These are phyloP conservation scores for Amphibalanus amphitrite DNA, from an alignment of 1,140 invertebrate genomes.

Conservation along the genomic window DNA sequence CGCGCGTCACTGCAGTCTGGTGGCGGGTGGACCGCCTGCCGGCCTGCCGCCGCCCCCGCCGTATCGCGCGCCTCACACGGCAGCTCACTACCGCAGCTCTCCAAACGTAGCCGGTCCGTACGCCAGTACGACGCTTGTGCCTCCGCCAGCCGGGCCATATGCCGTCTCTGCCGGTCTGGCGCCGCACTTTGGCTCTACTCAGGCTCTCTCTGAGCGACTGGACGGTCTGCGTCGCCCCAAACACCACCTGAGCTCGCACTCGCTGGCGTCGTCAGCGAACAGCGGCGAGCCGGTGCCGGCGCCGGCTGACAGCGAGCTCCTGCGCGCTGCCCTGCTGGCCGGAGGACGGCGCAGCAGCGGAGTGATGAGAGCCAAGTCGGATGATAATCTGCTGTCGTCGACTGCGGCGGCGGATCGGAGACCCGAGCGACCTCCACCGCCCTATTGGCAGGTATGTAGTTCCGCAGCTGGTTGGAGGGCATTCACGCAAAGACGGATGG, in stretches of 20 bases:
- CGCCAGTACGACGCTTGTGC: not conserved
- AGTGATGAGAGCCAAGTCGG: not conserved
- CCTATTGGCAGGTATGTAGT: not conserved
- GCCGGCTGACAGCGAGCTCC: not conserved
- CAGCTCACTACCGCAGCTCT: not conserved
- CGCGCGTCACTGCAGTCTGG: slow-evolving; percentile 45
- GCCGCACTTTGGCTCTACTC: not conserved
- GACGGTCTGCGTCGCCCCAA: not conserved
- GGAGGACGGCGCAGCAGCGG: too few relatives aligned
- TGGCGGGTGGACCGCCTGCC: slow-evolving; percentile 30
- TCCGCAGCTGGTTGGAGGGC: too few relatives aligned
- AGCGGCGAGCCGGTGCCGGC: not conserved
- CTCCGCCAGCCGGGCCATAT: too few relatives aligned
- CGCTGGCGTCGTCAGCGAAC: not conserved
- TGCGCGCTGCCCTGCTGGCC: not conserved
- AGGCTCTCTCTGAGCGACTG: not conserved
- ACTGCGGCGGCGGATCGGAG: too few relatives aligned
- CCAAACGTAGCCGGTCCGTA: not conserved
- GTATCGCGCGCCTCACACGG: not conserved
- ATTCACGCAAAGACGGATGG: not conserved
- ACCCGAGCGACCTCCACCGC: not conserved
- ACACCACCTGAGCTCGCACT: not conserved
- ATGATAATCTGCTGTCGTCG: not conserved
- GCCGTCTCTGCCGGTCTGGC: not conserved
- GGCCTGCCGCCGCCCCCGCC: slow-evolving; percentile 18